Evolutionary conservation across 2,888 invertebrate genomes (phyloP).

Genomic region (Bombyx huttoni): DNA sequence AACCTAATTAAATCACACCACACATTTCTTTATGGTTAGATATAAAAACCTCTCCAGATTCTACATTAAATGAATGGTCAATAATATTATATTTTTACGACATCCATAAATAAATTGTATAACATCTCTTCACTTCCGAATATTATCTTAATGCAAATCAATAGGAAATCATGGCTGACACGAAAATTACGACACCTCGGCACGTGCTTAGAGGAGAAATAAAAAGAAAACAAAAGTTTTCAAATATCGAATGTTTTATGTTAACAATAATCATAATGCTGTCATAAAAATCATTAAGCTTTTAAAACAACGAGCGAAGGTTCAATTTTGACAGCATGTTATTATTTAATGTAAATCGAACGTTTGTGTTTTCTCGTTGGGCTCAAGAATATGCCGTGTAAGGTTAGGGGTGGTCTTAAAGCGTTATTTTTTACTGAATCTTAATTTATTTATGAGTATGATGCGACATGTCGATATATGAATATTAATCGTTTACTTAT

Average conservation of each 20-base stretch:
- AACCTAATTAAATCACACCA: too few relatives aligned
- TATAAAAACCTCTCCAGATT: not conserved
- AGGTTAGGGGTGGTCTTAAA: conserved; percentile 44
- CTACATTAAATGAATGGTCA: conserved; percentile 16
- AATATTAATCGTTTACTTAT: conserved; percentile 34
- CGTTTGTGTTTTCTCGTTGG: conserved; percentile 25
- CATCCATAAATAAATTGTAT: conserved; percentile 6
- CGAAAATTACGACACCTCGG: conserved; percentile 26
- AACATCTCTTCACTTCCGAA: conserved; percentile 25
- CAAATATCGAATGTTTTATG: conserved; percentile 11
- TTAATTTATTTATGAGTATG: conserved; percentile 55
- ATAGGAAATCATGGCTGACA: conserved; percentile 17
- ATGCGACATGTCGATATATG: conserved; percentile 46
- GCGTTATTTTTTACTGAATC: conserved; percentile 31
- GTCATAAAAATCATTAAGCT: conserved; percentile 3
- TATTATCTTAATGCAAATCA: conserved; percentile 36
- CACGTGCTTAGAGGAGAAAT: conserved; percentile 19
- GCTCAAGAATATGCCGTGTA: conserved; percentile 25
- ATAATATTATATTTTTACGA: conserved; percentile 22
- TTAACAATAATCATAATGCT: conserved; percentile 3
- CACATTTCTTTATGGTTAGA: too few relatives aligned
- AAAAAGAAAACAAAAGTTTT: conserved; percentile 8
- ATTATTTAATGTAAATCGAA: not conserved
- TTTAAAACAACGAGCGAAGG: conserved; percentile 8
- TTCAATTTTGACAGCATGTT: not conserved